A percentile compares a stretch with the other conserved stretches of the same genome.
Conservation (phyloP, 2,797 vertebrate species). For the Podarcis siculus region DNA sequence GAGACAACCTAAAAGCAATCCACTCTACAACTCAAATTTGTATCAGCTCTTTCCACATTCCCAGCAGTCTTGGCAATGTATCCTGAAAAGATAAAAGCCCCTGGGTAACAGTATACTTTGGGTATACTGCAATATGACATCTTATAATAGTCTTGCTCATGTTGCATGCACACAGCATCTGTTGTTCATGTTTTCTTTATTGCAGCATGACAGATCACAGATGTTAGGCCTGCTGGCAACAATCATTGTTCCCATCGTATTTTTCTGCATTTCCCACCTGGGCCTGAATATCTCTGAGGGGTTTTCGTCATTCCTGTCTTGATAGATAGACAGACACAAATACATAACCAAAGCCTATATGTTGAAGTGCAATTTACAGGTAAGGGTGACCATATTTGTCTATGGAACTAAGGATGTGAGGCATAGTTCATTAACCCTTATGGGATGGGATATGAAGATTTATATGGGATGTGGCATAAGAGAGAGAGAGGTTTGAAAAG, state of each 20-base stretch:
- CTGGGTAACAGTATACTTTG: conserved; percentile 34
- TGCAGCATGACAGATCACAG: conserved; percentile 26
- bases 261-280: conserved; percentile 24
- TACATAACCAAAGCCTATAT: not conserved
- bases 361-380: not conserved
- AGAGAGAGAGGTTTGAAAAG: not conserved
- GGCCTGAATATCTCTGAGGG: conserved; percentile 24
- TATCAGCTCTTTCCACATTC: conserved; percentile 20
- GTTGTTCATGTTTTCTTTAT: conserved; percentile 39
- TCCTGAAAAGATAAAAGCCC: conserved; percentile 26
- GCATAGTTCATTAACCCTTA: not conserved
- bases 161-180: conserved; percentile 36
- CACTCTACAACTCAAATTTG: not conserved
- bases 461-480: not conserved
- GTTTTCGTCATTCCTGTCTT: not conserved
- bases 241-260: not conserved
- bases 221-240: conserved; percentile 30
- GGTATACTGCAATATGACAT: conserved; percentile 17
- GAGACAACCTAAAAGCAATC: conserved; percentile 17
- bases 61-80: not conserved
- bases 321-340: too few species aligned
- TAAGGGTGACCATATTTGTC: not conserved
- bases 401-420: not conserved
- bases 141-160: conserved; percentile 42
- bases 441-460: not conserved